These are phyloP conservation scores for Amblyraja radiata DNA, from an alignment of 2,797 vertebrate genomes.

Conservation along the genomic window DNA sequence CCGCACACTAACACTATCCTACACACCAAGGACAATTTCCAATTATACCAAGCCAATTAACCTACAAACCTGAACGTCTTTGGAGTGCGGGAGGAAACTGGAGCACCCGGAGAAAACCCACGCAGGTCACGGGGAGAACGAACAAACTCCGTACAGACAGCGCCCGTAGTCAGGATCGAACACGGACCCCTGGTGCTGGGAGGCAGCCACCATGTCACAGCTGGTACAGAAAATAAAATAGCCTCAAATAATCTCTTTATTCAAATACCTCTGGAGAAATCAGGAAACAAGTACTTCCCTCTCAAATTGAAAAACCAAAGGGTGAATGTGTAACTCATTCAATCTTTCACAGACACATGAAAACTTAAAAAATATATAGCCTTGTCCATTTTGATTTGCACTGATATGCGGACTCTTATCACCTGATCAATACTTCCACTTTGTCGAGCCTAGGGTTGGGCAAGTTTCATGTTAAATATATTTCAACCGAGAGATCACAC, in stretches of 20 bases:
- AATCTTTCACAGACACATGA: not conserved
- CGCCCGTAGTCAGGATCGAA: too few species aligned
- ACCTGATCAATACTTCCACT: not conserved
- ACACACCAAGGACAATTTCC: too few species aligned
- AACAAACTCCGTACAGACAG: too few species aligned
- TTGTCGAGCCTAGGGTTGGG: not conserved
- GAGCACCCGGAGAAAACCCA: too few species aligned
- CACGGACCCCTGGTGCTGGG: too few species aligned
- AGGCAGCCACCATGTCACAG: too few species aligned
- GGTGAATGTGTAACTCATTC: not conserved
- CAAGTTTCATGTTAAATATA: not conserved
- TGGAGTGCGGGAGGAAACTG: too few species aligned
- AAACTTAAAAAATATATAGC: not conserved
- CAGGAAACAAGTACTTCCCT: not conserved
- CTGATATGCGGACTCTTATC: not conserved
- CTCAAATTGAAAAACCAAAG: not conserved
- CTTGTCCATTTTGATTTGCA: not conserved
- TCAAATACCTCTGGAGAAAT: not conserved
- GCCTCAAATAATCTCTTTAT: not conserved
- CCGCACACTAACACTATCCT: too few species aligned
- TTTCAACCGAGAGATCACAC: slow-evolving; percentile 17
- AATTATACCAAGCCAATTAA: too few species aligned
- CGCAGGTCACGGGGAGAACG: too few species aligned
- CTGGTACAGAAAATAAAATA: not conserved
- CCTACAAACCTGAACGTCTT: too few species aligned